These are phyloP conservation scores for Sminthopsis crassicaudata DNA, from an alignment of 2,113 vertebrate species.

Conservation along the genomic window DNA sequence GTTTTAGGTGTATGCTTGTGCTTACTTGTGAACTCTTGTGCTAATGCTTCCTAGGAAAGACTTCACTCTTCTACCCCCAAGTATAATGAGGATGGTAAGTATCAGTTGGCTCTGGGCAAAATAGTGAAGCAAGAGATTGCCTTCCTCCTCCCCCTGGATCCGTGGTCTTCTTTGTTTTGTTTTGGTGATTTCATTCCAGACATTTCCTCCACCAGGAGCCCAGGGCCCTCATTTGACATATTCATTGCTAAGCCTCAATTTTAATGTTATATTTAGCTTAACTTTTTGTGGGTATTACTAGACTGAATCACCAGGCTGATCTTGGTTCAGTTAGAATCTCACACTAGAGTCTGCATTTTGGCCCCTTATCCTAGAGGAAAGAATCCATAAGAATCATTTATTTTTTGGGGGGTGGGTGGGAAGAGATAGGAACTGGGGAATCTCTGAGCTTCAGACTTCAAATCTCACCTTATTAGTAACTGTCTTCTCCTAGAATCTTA, in stretches of 20 bases:
- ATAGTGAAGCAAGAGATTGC: neutral
- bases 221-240: neutral
- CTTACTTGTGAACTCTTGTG: constrained; percentile 28
- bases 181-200: neutral
- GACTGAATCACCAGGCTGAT: neutral
- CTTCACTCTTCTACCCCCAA: neutral
- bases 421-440: neutral
- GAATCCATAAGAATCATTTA: neutral
- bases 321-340: neutral
- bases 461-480: neutral
- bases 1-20: neutral
- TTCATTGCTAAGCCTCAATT: neutral
- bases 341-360: neutral
- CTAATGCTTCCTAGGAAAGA: constrained; percentile 42
- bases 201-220: neutral
- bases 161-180: neutral
- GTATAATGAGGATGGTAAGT: neutral
- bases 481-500: neutral
- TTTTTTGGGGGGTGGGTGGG: no score
- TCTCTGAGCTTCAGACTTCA: neutral
- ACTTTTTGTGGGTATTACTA: neutral
- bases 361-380: neutral
- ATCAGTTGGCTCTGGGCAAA: neutral
- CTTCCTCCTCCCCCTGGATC: neutral
- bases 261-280: neutral